Base-by-base conservation (phyloP, 2,888 invertebrate species). In the Zaprionus obscuricornis region DNA sequence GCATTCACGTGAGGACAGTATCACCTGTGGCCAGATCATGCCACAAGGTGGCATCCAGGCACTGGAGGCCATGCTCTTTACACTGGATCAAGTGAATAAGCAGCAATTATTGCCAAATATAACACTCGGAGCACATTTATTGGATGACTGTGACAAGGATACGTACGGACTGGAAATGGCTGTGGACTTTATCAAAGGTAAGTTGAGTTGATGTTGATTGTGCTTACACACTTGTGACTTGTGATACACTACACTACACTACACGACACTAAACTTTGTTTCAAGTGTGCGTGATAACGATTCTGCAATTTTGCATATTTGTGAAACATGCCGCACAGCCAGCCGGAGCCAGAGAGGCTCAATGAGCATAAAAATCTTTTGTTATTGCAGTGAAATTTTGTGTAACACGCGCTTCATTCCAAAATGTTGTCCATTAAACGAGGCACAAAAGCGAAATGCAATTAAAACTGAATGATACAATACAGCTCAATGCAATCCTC, bases 111-210 rank as follows among this genome's bases (percentile, higher is more conserved):
- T 96, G 66, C 96, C 96, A 0, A 95, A 95, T 45, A 94, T 97
- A 46, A 93, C 92, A 3, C 91, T 98, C 7, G 97, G 97, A 27
- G 96, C 96, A 6, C 95, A 97, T 87, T 94, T 98, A 46, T 92
- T 98, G 66, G 98, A 98, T 88, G 98, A 98, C 90, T 98, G 98
- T 90, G 98, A 98, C 91, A 96, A 97, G 91, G 98, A 98, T 89
- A 98, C 97, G 0, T 97, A 97, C 86, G 98, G 98, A 0, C 91
- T 98, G 70, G 97, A 98, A 89, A 97, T 98, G 94, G 97, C 97
- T 10, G 96, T 98, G 10, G 97, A 98, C 91, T 98, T 98, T 89
- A 98, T 98, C 66, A 96, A 97, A 95, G 97, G 98, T 98, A 91
- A 91, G 93, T 89, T 13, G 0, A 11, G 11, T n/a, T n/a, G n/a